These are phyloP conservation scores for Bombus sylvicola DNA, from an alignment of 1,140 invertebrate genomes.

Conservation along the genomic window DNA sequence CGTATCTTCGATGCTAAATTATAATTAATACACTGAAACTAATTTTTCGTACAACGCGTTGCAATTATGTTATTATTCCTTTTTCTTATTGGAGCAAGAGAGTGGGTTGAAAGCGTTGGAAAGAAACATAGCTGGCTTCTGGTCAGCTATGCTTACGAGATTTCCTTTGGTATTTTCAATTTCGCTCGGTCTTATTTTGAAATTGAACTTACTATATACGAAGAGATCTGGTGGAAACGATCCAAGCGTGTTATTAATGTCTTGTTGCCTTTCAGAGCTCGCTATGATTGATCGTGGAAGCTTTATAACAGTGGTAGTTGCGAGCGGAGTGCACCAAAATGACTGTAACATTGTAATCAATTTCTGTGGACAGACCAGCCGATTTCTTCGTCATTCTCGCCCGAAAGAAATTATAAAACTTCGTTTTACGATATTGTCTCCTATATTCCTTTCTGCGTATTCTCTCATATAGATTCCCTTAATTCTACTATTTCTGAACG, in stretches of 20 bases:
- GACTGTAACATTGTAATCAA: background rate
- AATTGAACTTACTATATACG: background rate
- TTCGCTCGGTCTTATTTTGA: constrained; percentile 13
- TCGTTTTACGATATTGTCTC: background rate
- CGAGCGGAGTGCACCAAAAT: background rate
- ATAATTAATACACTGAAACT: too few species aligned
- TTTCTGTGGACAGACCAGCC: background rate
- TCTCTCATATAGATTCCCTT: too few species aligned
- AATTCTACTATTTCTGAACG: too few species aligned
- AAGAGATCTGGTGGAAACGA: background rate
- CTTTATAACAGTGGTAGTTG: background rate
- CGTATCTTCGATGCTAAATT: too few species aligned
- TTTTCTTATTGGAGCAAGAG: background rate
- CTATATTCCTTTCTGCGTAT: background rate
- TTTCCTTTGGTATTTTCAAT: background rate
- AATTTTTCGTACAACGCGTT: too few species aligned
- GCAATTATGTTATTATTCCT: too few species aligned
- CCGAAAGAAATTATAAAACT: background rate
- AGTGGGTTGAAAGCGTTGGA: background rate
- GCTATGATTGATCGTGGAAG: background rate
- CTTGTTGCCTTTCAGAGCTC: constrained; percentile 4
- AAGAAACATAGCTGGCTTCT: background rate
- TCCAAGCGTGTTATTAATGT: constrained; percentile 13
- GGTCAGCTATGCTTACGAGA: background rate
- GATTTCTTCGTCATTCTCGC: too few species aligned